Percentiles rank a stretch among this genome's conserved stretches.
These are phyloP conservation scores for Acromyrmex echinatior DNA, from an alignment of 1,140 invertebrate genomes.

Conservation along the genomic window DNA sequence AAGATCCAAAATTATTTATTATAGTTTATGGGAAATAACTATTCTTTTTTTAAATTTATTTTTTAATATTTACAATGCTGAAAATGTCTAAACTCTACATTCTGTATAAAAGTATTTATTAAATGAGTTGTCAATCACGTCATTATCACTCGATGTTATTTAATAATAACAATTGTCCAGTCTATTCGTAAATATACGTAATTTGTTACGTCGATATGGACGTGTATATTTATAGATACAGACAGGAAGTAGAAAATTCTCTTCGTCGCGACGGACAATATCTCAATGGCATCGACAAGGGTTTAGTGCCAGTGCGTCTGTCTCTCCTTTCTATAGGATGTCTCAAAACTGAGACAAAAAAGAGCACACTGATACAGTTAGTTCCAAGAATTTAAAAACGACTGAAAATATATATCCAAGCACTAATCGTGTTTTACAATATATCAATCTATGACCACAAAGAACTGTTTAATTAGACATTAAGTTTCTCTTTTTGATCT, in stretches of 20 bases:
- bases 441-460: neutral
- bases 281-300: conserved; percentile 37
- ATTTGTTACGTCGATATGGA: conserved; percentile 30
- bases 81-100: neutral
- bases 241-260: conserved; percentile 60
- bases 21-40: neutral
- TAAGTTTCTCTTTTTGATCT: neutral
- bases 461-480: neutral
- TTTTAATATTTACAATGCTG: neutral
- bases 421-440: neutral
- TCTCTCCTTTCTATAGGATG: conserved; percentile 35
- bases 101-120: neutral
- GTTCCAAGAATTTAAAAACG: neutral
- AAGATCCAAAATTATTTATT: neutral
- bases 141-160: conserved; percentile 2
- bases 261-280: conserved; percentile 50
- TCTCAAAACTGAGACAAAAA: neutral
- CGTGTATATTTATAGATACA: conserved; percentile 48
- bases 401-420: neutral
- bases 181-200: neutral
- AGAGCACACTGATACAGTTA: neutral
- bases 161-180: conserved; percentile 35
- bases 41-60: conserved; percentile 3
- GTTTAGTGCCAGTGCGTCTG: conserved; percentile 4
- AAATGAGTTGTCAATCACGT: neutral